Evolutionary conservation across 2,888 invertebrate genomes (phyloP), one percentile per base, ranked within the genome.

Genomic region (Salticus scenicus): DNA sequence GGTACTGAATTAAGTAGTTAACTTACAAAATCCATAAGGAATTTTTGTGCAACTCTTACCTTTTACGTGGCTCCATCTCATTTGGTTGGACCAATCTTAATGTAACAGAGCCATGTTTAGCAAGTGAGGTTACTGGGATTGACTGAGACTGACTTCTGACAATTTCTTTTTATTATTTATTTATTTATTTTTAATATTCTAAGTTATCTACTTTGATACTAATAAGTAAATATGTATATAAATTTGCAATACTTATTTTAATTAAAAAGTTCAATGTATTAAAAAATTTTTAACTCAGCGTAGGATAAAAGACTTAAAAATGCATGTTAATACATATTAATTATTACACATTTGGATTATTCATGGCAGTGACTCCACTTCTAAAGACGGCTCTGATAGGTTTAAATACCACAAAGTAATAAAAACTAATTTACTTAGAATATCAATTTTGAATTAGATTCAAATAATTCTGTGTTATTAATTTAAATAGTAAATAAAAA

Each of bases 51-150:
- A 24, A 24, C 64, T 71, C 72, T 83, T 83, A 83, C 83, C 83
- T 83, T 76, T 67, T 17, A 67, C 27, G 70, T 70, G 83, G 83
- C 83, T 83, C 83, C 83, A 83, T 77, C 77, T 64, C 37, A 51
- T 66, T 77, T 76, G 76, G 71, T 63, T 47, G 47, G 37, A 31
- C 73, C 72, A 73, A 71, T 66, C 72, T 67, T 72, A 73, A 67
- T 42, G 33, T 57, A 77, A 83, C 83, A 83, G 83, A 83, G 83
- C 83, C 83, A 83, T 83, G 41, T 77, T 83, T 83, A 83, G 83
- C 31, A 77, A 73, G 83, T 77, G 83, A 77, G 64, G 72, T 66
- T 33, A 83, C 83, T 83, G 76, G 83, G 83, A 51, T 69, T 30
- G 63, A 73, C 71, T 83, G 77, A 67, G 63, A 73, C 71, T 83